These are phyloP conservation scores for Acleris cristana DNA, from an alignment of 2,888 invertebrate genomes.

Conservation along the genomic window DNA sequence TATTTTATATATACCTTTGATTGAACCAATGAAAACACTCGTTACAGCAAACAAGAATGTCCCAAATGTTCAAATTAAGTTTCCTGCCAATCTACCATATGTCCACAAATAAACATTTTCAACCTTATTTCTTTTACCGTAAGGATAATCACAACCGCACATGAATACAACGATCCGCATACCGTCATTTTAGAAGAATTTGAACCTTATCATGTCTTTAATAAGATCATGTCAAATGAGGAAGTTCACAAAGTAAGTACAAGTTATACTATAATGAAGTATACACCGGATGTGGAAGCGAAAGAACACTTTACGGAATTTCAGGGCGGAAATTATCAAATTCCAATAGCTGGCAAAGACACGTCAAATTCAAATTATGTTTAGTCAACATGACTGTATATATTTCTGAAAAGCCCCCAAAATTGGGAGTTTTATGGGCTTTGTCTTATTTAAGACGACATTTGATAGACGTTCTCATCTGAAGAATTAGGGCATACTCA, in stretches of 20 bases:
- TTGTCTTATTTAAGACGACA: neutral
- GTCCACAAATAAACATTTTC: neutral
- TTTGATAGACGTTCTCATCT: too few relatives aligned
- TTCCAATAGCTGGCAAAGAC: conserved; percentile 34
- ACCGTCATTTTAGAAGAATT: conserved; percentile 1
- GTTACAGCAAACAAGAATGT: conserved; percentile 10
- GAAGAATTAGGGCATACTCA: too few relatives aligned
- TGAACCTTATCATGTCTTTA: neutral
- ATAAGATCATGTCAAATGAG: conserved; percentile 3
- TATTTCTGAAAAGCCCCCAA: neutral
- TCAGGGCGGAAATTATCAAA: conserved; percentile 32
- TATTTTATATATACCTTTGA: neutral
- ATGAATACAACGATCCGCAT: neutral
- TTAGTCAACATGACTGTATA: conserved; percentile 13
- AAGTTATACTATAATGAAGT: conserved; percentile 36
- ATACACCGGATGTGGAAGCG: conserved; percentile 26
- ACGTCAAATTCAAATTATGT: conserved; percentile 30
- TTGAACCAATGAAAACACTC: conserved; percentile 15
- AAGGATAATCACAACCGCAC: conserved; percentile 1
- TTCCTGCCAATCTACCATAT: neutral
- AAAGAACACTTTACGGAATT: conserved; percentile 34
- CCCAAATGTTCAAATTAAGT: conserved; percentile 27
- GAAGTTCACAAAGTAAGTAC: conserved; percentile 16
- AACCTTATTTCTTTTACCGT: conserved; percentile 10
- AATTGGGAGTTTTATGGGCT: too few relatives aligned